phyloP scores from a whole-genome alignment of 1,140 invertebrate species.

The Caenorhabditis latens region DNA sequence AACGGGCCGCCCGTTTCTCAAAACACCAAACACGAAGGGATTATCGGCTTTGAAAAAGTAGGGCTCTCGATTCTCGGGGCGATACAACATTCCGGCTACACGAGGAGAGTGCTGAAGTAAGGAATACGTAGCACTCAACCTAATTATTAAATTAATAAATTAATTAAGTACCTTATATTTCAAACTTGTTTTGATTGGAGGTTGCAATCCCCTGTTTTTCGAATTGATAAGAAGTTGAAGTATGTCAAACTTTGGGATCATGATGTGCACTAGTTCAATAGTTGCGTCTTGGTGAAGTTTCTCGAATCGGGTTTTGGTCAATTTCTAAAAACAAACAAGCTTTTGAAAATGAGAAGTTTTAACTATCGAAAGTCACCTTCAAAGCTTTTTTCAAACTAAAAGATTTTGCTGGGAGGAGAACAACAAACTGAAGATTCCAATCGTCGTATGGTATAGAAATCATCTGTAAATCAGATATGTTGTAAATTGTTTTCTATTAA shows the following conservation, averaged over 20 bases:
- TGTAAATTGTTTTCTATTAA: neutral
- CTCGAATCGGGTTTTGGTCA: neutral
- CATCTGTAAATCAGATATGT: neutral
- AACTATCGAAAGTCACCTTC: neutral
- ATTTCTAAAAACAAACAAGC: neutral
- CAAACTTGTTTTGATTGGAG: conserved; percentile 2
- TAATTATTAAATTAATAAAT: neutral
- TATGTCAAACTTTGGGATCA: conserved; percentile 11
- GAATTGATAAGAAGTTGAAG: conserved; percentile 4
- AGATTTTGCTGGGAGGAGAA: neutral
- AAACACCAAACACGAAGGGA: neutral
- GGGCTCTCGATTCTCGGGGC: neutral
- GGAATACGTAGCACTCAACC: neutral
- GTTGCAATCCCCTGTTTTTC: neutral
- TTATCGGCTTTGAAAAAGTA: conserved; percentile 5
- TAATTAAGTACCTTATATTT: neutral
- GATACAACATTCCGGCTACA: neutral
- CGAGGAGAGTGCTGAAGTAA: neutral
- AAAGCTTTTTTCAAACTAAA: neutral
- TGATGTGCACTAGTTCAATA: neutral
- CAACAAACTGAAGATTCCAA: neutral
- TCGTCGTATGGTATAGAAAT: neutral
- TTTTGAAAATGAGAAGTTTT: neutral
- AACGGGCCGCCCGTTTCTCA: neutral
- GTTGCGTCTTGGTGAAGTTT: neutral